Base-by-base conservation (phyloP, 92 coral and sea anemone genomes). In the Porites rus region DNA sequence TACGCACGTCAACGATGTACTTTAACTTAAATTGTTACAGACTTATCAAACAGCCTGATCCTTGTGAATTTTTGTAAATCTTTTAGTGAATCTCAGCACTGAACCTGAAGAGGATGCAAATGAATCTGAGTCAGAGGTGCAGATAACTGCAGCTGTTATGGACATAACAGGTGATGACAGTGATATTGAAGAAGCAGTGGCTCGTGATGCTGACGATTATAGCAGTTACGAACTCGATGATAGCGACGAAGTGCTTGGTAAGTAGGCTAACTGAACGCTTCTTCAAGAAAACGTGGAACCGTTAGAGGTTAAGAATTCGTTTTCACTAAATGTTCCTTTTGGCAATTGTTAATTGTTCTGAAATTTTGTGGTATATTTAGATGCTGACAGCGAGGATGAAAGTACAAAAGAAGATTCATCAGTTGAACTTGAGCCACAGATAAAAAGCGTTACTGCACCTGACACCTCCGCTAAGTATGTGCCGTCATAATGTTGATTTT, bases 61-160 rank as follows among this genome's bases (percentile, higher is more conserved):
- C 46, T 38, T 38, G 46, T 4, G 46, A 38, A 38, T 72, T 46
- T 46, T 16, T 46, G 13, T 56, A 10, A 14, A 56, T 56, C 13
- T 56, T 10, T 10, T 56, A 56, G 61, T 10, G 61, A 14, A 56
- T 56, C 46, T 38, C 46, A 14, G 61, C 61, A 14, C 61, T 56
- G 83, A 64, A 46, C 38, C 18, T 20, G 76, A 72, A 7, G 88
- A 62, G 60, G 88, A 31, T 52, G 96, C 78, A 1, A 93, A 81
- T 6, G 88, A 91, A 24, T 89, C 85, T 52, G 96, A 96, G 63
- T 70, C 94, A 8, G 97, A 96, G 64, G 93, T 94, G 21, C 95
- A 93, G 68, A 94, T 94, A 65, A 95, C 96, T 13, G 98, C 96
- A 28, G 98, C 98, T 59, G 98, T 96, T 11, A 93, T 96, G 75